Conservation (phyloP, 2,113 vertebrate genomes). For the Xenopus tropicalis region DNA sequence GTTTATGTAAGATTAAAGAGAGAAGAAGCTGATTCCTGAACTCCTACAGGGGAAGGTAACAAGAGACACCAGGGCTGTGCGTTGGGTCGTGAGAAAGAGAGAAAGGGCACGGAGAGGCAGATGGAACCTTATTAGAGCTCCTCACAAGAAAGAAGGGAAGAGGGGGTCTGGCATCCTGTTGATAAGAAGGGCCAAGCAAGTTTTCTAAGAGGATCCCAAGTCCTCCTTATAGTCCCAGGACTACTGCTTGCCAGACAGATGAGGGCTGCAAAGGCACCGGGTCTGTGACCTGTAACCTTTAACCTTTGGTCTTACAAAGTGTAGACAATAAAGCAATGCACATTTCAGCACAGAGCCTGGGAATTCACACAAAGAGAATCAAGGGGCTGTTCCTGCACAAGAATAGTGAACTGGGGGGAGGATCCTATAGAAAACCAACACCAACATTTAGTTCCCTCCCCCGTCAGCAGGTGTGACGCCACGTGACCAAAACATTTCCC, state of each 20-base stretch:
- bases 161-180: not conserved
- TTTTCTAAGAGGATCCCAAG: not conserved
- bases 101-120: constrained; percentile 1
- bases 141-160: not conserved
- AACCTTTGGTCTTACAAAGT: constrained; percentile 15
- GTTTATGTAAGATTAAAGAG: too few relatives aligned
- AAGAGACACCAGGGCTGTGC: not conserved
- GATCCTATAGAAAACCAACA: not conserved
- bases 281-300: constrained; percentile 20
- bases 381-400: not conserved
- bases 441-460: not conserved
- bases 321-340: constrained; percentile 6
- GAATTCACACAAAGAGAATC: constrained; percentile 20
- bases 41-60: too few relatives aligned
- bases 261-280: constrained; percentile 4
- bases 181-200: not conserved
- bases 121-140: not conserved
- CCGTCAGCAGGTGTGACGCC: constrained; percentile 1
- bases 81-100: not conserved
- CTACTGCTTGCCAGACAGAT: constrained; percentile 15
- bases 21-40: too few relatives aligned
- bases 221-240: not conserved
- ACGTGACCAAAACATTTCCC: not conserved
- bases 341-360: constrained; percentile 27
- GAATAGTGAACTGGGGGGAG: not conserved